Conservation (phyloP, 2,797 vertebrate genomes). For the Taeniopygia guttata region DNA sequence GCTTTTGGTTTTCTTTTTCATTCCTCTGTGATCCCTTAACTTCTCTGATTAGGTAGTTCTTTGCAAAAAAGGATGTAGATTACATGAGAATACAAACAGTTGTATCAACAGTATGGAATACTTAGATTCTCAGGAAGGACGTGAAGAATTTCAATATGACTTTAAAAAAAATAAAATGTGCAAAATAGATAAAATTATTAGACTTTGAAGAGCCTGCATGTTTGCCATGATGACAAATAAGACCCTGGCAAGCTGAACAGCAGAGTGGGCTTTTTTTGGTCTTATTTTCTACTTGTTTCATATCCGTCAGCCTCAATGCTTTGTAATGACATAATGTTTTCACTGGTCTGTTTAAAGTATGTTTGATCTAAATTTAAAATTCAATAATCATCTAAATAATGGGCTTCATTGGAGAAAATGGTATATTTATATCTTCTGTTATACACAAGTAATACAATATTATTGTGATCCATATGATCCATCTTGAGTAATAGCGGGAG, state of each 20-base stretch:
- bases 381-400: not conserved
- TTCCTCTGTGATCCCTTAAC: not conserved
- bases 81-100: not conserved
- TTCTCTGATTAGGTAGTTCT: not conserved
- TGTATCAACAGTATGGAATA: not conserved
- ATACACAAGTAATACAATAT: not conserved
- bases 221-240: not conserved
- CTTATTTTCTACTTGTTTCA: not conserved
- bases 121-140: not conserved
- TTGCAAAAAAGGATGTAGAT: not conserved
- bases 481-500: not conserved
- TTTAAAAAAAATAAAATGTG: not conserved
- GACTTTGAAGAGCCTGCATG: not conserved
- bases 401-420: not conserved
- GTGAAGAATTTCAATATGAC: not conserved
- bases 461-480: not conserved
- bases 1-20: not conserved
- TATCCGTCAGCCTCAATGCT: not conserved
- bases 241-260: not conserved
- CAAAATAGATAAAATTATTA: not conserved
- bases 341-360: not conserved
- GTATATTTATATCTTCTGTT: not conserved
- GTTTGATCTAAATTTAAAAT: not conserved
- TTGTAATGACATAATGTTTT: not conserved
- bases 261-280: not conserved